Base-by-base conservation (phyloP, 92 coral and sea anemone species). In the Isaurus tuberculatus region DNA sequence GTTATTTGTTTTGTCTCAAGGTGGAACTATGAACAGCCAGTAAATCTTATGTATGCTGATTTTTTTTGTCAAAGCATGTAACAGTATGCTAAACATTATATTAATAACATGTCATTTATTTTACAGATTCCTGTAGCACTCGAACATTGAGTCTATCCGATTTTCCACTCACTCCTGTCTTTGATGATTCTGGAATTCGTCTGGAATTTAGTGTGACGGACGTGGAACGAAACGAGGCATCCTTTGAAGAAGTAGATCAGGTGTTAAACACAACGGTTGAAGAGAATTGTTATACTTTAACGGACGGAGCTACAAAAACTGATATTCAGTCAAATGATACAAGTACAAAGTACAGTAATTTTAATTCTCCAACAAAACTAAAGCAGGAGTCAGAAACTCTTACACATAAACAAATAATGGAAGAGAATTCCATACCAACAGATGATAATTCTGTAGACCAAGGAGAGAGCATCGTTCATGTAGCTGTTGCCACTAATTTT, bases 111-210 rank as follows among this genome's bases (percentile, higher is more conserved):
- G 2, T 9, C n/a, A 55, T 19, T 32, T 25, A 15, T 11, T 77
- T 33, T 2, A 23, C 82, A 77, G 82, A 77, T 60, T 57, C 55
- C 55, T 58, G 8, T 26, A 25, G 33, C 27, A 16, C 23, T 77
- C 53, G 70, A 20, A 30, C 70, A 15, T 55, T 51, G 30, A 72
- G 72, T 66, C 44, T 33, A 7, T 77, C 85, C 29, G 91, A 79
- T 22, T 79, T 74, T 63, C 34, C 33, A 32, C 63, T 78, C 32
- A 87, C 91, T 8, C 91, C 91, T 33, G 65, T 72, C 19, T 89
- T 91, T 67, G 89, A 92, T 79, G 95, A 91, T 74, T 94, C 95
- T 31, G 98, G 93, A n/a, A 85, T 94, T 37, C 95, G 90, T 55
- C 90, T 93, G 4, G 98, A 93, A 68, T 91, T 88, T 42, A 44